phyloP scores from a whole-genome alignment of 2,113 vertebrate species.

The Brachirus orientalis region DNA sequence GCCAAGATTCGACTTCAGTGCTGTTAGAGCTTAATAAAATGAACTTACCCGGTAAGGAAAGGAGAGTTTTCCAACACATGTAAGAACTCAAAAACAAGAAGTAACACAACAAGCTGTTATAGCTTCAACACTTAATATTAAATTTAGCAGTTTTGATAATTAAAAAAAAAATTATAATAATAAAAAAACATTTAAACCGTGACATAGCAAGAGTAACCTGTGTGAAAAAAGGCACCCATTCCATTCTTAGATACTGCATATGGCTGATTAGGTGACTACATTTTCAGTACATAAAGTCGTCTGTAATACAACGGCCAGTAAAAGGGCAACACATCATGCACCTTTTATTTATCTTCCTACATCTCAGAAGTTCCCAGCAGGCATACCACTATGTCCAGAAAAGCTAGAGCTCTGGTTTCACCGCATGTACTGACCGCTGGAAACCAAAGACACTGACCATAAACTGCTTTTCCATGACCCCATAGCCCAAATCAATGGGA shows the following conservation, averaged over 20 bases:
- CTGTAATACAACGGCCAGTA: conserved; percentile 36
- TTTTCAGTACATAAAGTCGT: conserved; percentile 39
- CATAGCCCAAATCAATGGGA: conserved; percentile 61
- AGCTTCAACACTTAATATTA: background rate
- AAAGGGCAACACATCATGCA: conserved; percentile 7
- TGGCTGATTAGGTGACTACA: conserved; percentile 11
- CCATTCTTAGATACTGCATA: conserved; percentile 11
- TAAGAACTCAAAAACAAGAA: background rate
- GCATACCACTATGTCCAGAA: conserved; percentile 66
- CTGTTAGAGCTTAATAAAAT: conserved; percentile 19
- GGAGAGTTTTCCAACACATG: background rate
- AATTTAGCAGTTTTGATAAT: background rate
- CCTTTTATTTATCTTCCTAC: conserved; percentile 65
- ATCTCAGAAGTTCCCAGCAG: conserved; percentile 70
- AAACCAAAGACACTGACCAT: conserved; percentile 79
- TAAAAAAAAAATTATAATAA: background rate
- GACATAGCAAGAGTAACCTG: background rate
- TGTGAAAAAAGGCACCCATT: background rate
- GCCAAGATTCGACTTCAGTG: conserved; percentile 7
- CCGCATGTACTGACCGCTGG: conserved; percentile 75
- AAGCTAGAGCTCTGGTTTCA: conserved; percentile 75
- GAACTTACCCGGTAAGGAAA: background rate
- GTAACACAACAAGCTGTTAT: background rate
- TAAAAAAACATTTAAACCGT: background rate
- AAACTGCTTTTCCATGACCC: conserved; percentile 78